Conservation (phyloP, 2,797 vertebrate genomes). For the Pipistrellus kuhlii region DNA sequence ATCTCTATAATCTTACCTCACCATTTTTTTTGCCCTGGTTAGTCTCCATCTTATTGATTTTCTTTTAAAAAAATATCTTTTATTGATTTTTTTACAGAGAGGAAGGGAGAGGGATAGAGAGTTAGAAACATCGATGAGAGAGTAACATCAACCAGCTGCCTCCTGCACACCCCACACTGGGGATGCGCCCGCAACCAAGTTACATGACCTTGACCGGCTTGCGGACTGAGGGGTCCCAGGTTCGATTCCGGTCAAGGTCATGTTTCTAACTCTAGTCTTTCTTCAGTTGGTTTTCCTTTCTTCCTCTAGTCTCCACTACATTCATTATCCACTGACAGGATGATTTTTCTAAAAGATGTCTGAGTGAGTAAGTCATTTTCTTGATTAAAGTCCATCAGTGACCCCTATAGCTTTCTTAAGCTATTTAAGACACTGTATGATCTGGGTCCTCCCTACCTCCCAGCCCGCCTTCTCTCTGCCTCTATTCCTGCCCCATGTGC, state of each 20-base stretch:
- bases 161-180: too few species aligned
- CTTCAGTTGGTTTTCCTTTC: background rate
- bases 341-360: slow-evolving; percentile 9
- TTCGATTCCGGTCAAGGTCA: too few species aligned
- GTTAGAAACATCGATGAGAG: too few species aligned
- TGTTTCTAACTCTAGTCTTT: too few species aligned
- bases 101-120: too few species aligned
- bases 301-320: background rate
- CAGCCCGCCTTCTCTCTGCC: background rate
- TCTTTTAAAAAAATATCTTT: background rate
- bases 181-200: too few species aligned
- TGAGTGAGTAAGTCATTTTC: background rate
- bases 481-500: background rate
- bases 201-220: too few species aligned
- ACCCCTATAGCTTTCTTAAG: background rate
- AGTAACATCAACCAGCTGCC: too few species aligned
- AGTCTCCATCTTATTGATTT: background rate
- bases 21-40: background rate
- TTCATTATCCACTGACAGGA: background rate
- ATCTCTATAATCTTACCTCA: background rate
- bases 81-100: too few species aligned
- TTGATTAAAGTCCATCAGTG: background rate
- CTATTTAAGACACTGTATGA: background rate
- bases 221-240: too few species aligned
- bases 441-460: background rate